phyloP scores from a whole-genome alignment of 1,140 invertebrate genomes.

The Phymastichus coffea region DNA sequence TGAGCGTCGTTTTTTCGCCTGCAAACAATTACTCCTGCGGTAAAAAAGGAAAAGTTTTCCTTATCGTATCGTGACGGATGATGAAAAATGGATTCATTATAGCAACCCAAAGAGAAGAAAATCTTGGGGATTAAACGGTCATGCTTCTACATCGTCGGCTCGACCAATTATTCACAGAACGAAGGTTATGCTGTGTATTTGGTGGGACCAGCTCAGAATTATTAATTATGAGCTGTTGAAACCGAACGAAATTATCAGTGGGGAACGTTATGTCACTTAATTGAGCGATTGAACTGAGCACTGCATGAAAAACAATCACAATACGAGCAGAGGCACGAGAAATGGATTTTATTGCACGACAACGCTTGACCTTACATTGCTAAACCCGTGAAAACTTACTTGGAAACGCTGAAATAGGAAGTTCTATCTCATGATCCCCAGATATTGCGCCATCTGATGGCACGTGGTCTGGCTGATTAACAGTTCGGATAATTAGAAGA shows the following conservation, averaged over 20 bases:
- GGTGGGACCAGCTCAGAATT: slow-evolving; percentile 32
- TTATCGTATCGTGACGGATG: slow-evolving; percentile 29
- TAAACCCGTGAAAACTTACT: not conserved
- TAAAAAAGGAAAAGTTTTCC: slow-evolving; percentile 27
- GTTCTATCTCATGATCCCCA: not conserved
- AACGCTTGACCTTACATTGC: slow-evolving; percentile 18
- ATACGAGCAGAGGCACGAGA: slow-evolving; percentile 9
- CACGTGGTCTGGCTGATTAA: no score
- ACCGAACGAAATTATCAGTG: slow-evolving; percentile 31
- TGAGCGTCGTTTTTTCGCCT: slow-evolving; percentile 31
- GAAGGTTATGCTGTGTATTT: slow-evolving; percentile 35
- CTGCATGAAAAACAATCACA: slow-evolving; percentile 9
- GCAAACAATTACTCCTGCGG: slow-evolving; percentile 28
- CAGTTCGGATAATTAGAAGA: no score
- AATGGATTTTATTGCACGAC: slow-evolving; percentile 17
- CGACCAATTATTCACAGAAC: slow-evolving; percentile 17
- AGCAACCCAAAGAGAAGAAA: slow-evolving; percentile 34
- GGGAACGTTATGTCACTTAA: not conserved
- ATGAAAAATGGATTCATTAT: slow-evolving; percentile 37
- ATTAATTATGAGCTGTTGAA: slow-evolving; percentile 37
- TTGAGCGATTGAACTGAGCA: slow-evolving; percentile 15
- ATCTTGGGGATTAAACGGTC: slow-evolving; percentile 22
- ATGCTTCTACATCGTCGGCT: slow-evolving; percentile 16
- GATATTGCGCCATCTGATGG: not conserved
- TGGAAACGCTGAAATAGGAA: slow-evolving; percentile 6